phyloP scores from a whole-genome alignment of 2,888 invertebrate species.

The Aelia acuminata region DNA sequence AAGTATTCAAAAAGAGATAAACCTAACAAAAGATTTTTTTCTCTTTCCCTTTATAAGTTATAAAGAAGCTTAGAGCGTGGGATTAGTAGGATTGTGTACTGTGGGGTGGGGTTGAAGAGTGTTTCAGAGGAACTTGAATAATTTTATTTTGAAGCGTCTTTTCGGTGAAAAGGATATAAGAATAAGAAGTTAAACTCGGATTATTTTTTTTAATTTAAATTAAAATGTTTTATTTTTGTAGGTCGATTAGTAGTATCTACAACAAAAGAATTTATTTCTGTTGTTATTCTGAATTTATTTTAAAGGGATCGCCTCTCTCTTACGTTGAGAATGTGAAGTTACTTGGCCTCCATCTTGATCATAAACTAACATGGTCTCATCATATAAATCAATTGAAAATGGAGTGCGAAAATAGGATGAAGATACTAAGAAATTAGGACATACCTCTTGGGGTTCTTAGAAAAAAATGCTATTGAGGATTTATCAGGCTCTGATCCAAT shows the following conservation, averaged over 20 bases:
- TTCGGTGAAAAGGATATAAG: not conserved
- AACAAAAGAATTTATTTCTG: not conserved
- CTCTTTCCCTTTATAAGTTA: not conserved
- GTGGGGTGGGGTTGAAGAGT: not conserved
- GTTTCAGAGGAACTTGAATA: not conserved
- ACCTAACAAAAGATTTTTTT: not conserved
- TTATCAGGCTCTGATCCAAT: too few species aligned
- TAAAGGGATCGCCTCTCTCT: too few species aligned
- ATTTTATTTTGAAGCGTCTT: not conserved
- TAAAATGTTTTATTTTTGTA: not conserved
- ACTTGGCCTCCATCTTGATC: too few species aligned
- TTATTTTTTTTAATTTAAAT: not conserved
- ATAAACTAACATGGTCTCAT: too few species aligned
- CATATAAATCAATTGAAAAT: too few species aligned
- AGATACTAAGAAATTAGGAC: too few species aligned
- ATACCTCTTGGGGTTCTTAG: too few species aligned
- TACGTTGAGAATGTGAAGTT: too few species aligned
- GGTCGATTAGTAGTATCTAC: not conserved
- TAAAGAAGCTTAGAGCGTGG: conserved; percentile 28
- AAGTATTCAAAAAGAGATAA: not conserved
- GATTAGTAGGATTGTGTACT: not conserved
- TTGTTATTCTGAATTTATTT: too few species aligned
- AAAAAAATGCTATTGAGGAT: too few species aligned
- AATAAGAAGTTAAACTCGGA: not conserved
- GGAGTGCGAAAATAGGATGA: too few species aligned